A percentile compares a stretch with the other conserved stretches of the same genome.
These are phyloP conservation scores for Chiloscyllium punctatum DNA, from an alignment of 2,797 vertebrate species.

Conservation along the genomic window DNA sequence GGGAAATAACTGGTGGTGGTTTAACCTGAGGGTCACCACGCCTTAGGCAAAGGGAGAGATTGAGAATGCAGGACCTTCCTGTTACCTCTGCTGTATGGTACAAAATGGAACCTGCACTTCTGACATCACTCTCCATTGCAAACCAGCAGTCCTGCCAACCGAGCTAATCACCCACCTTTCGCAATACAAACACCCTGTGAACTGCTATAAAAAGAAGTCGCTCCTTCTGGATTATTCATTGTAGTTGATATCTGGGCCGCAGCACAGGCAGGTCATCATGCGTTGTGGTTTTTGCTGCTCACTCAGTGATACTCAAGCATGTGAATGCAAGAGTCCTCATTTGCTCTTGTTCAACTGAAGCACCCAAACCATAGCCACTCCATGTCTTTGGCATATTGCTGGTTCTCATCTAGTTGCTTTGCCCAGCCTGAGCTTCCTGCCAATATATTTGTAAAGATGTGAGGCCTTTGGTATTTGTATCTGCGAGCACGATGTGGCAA, in stretches of 20 bases:
- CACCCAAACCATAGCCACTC: not conserved
- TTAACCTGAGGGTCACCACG: too few relatives aligned
- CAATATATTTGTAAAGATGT: not conserved
- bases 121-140: too few relatives aligned
- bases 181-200: too few relatives aligned
- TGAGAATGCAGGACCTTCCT: too few relatives aligned
- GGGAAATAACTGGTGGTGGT: too few relatives aligned
- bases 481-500: not conserved
- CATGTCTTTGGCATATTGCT: not conserved
- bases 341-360: not conserved
- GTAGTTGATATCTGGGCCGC: not conserved
- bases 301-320: not conserved
- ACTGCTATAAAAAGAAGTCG: too few relatives aligned
- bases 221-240: not conserved
- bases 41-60: too few relatives aligned
- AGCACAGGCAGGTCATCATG: not conserved
- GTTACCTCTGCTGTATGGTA: too few relatives aligned
- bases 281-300: not conserved
- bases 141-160: too few relatives aligned
- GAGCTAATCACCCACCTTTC: too few relatives aligned
- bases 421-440: not conserved
- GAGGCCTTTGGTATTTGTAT: not conserved
- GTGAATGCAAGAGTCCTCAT: not conserved
- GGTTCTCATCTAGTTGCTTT: not conserved
- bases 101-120: too few relatives aligned